Percentiles rank a stretch among this genome's conserved stretches.
phyloP scores from a whole-genome alignment of 2,888 invertebrate species.

The Athalia cordata region DNA sequence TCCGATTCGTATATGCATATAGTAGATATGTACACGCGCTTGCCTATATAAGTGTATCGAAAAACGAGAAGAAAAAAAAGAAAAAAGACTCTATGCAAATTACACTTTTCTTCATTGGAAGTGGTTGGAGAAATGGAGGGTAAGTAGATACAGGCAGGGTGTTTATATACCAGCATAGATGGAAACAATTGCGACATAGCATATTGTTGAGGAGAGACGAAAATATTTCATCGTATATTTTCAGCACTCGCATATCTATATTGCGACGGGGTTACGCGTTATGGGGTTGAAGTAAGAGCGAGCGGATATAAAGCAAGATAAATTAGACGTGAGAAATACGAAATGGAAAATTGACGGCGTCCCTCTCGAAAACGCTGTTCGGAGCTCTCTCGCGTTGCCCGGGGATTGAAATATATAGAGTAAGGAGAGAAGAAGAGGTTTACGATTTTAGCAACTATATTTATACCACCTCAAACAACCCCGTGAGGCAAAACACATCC shows the following conservation, averaged over 20 bases:
- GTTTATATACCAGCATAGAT: not conserved
- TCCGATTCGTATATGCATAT: conserved; percentile 7
- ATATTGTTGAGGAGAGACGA: not conserved
- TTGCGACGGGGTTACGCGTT: too few species aligned
- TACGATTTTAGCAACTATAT: conserved; percentile 12
- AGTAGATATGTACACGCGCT: not conserved
- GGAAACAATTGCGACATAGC: not conserved
- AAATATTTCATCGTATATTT: conserved; percentile 2
- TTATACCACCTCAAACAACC: not conserved
- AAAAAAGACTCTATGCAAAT: conserved; percentile 34
- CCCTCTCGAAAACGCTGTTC: conserved; percentile 1
- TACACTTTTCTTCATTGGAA: conserved; percentile 3
- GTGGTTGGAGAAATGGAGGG: conserved; percentile 6
- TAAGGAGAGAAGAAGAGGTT: not conserved
- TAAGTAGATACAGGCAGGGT: too few species aligned
- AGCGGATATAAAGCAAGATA: conserved; percentile 19
- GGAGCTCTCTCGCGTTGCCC: not conserved
- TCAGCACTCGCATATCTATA: not conserved
- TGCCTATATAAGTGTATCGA: not conserved
- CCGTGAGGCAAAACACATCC: not conserved
- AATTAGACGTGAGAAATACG: conserved; percentile 22
- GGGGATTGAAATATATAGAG: not conserved
- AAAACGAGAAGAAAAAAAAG: not conserved
- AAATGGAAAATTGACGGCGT: conserved; percentile 20
- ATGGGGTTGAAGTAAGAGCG: not conserved